Conservation (phyloP, 2,888 invertebrate genomes). For the Sympetrum striolatum region DNA sequence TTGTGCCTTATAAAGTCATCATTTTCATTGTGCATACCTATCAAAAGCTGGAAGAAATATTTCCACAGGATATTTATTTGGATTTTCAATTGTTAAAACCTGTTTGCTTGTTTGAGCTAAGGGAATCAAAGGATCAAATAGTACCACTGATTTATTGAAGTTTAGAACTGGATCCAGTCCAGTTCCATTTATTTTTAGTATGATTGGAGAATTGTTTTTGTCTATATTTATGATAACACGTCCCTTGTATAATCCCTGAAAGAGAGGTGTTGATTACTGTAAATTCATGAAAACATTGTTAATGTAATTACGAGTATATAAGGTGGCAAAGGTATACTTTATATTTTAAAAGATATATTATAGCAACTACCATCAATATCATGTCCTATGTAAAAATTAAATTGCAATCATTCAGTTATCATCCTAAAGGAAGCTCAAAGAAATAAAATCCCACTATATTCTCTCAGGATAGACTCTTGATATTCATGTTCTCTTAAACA, state of each 20-base stretch:
- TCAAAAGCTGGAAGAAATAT: conserved; percentile 74
- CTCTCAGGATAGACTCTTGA: no score
- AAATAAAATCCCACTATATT: no score
- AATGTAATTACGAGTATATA: no score
- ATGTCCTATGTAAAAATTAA: no score
- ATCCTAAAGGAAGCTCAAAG: no score
- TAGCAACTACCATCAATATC: no score
- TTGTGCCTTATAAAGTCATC: background rate
- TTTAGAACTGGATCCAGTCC: conserved; percentile 65
- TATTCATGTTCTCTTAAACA: no score
- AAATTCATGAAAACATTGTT: no score
- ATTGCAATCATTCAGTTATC: no score
- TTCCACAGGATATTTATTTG: conserved; percentile 71
- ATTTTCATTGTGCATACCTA: conserved; percentile 60
- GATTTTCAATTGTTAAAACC: conserved; percentile 69
- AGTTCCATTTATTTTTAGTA: conserved; percentile 62
- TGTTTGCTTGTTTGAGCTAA: conserved; percentile 67
- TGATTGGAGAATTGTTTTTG: conserved; percentile 62
- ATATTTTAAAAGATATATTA: no score
- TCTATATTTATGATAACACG: conserved; percentile 59
- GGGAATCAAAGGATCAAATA: conserved; percentile 70
- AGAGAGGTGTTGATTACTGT: background rate
- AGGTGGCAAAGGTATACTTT: no score
- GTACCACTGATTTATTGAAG: conserved; percentile 62
- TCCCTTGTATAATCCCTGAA: conserved; percentile 48